These are phyloP conservation scores for Syngnathus acus DNA, from an alignment of 2,797 vertebrate species.

Conservation along the genomic window DNA sequence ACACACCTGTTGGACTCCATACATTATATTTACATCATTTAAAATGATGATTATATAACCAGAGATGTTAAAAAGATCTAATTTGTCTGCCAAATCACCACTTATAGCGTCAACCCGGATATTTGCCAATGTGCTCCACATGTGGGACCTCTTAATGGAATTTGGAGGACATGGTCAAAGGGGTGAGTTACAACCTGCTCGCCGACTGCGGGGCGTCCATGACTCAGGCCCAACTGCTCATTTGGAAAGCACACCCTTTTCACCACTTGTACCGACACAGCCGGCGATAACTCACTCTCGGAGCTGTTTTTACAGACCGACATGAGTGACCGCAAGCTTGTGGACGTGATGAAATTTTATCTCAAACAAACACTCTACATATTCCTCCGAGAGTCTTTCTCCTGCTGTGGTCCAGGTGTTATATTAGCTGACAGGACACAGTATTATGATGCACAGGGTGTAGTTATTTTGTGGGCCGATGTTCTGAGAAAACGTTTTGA, in stretches of 20 bases:
- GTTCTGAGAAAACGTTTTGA: background rate
- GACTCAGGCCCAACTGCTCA: slow-evolving; percentile 31
- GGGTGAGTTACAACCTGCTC: slow-evolving; percentile 53
- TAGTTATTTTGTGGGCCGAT: background rate
- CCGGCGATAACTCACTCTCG: slow-evolving; percentile 43
- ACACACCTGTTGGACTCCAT: slow-evolving; percentile 37
- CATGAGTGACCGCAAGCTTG: slow-evolving; percentile 27
- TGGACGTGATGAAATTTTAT: slow-evolving; percentile 56
- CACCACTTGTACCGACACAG: slow-evolving; percentile 40
- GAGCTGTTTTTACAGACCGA: slow-evolving; percentile 33
- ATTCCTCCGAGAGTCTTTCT: slow-evolving; percentile 30
- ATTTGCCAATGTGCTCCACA: slow-evolving; percentile 45
- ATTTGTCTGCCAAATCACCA: slow-evolving; percentile 42
- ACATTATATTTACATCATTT: slow-evolving; percentile 41
- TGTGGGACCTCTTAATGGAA: slow-evolving; percentile 59
- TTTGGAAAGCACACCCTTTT: slow-evolving; percentile 52
- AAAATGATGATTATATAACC: slow-evolving; percentile 19
- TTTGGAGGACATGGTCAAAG: slow-evolving; percentile 42
- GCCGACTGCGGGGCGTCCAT: slow-evolving; percentile 42
- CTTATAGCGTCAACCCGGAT: slow-evolving; percentile 31
- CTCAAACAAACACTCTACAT: slow-evolving; percentile 53
- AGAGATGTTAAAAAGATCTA: slow-evolving; percentile 39
- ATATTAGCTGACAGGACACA: background rate
- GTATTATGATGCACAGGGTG: background rate
- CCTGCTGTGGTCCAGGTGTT: slow-evolving; percentile 19